These are phyloP conservation scores for Girardinichthys multiradiatus DNA, from an alignment of 2,113 vertebrate species.

Conservation along the genomic window DNA sequence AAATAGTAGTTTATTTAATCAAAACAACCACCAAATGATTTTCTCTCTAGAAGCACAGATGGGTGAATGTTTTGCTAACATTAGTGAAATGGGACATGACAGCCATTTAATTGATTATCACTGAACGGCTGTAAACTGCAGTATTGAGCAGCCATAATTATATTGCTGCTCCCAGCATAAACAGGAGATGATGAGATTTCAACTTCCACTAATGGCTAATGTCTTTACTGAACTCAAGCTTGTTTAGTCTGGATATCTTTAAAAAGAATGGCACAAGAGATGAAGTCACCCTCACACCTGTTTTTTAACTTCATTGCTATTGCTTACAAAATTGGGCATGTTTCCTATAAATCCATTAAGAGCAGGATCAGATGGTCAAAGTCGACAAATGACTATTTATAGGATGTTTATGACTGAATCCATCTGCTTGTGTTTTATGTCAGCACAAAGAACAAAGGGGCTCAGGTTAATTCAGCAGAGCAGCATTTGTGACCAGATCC, in stretches of 20 bases:
- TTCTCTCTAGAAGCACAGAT: not conserved
- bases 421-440: not conserved
- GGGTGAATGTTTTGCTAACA: not conserved
- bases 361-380: constrained; percentile 14
- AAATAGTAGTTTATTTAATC: not conserved
- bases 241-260: not conserved
- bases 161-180: not conserved
- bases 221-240: not conserved
- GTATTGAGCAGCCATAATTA: not conserved
- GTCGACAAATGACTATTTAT: not conserved
- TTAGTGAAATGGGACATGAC: not conserved
- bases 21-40: not conserved
- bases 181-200: not conserved
- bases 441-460: constrained; percentile 1
- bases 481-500: not conserved
- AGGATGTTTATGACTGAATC: not conserved
- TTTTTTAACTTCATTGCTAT: not conserved
- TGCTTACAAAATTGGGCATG: not conserved
- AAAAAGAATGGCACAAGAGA: not conserved
- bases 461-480: not conserved
- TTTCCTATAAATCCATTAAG: not conserved
- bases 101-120: constrained; percentile 1
- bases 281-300: not conserved
- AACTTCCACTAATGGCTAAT: no score
- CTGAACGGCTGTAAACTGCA: not conserved